Base-by-base conservation (phyloP, 2,113 vertebrate species). In the Neolamprologus toae region DNA sequence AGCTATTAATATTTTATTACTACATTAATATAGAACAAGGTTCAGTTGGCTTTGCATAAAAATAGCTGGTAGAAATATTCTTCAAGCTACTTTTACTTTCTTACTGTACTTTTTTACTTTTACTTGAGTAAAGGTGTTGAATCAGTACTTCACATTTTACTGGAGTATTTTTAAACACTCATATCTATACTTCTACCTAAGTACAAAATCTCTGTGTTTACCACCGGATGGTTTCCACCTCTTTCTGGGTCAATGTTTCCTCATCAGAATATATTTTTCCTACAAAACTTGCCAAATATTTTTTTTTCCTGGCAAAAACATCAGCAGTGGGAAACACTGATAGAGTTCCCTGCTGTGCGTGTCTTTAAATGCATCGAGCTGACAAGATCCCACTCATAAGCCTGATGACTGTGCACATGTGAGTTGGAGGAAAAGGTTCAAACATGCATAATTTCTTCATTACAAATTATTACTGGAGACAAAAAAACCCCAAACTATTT, bases 231-330 rank as follows among this genome's bases (percentile, higher is more conserved):
- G 53, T 87, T 51, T 55, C 82, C 28, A 40, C 14, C 54, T 86
- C 84, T 73, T 86, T 17, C 71, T 61, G 14, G 57, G 26, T 61
- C 57, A 31, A 61, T 61, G 26, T 61, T 61, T 31, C 79, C 88
- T 63, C n/a, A 71, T 73, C 45, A 80, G 61, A 84, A 89, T 86
- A 79, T 80, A 51, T 68, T 79, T 71, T 85, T 87, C 4, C 66
- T 14, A 19, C 26, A 47, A 63, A 63, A 83, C n/a, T 79, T 19
- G 21, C 33, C 5, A 88, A 88, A 88, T 80, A 21, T 21, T 83
- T 80, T 81, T 35, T 66, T 5, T 54, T 3, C 1, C 16, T 73
- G 35, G 11, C 37, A 61, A 57, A 42, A 80, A 54, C 10, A 12
- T 10, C 31, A 28, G 4, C 47, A 45, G 31, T 66, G 9, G 10